Percentiles rank a stretch among this genome's conserved stretches.
These are phyloP conservation scores for Hirundo rustica DNA, from an alignment of 2,797 vertebrate genomes.

Conservation along the genomic window DNA sequence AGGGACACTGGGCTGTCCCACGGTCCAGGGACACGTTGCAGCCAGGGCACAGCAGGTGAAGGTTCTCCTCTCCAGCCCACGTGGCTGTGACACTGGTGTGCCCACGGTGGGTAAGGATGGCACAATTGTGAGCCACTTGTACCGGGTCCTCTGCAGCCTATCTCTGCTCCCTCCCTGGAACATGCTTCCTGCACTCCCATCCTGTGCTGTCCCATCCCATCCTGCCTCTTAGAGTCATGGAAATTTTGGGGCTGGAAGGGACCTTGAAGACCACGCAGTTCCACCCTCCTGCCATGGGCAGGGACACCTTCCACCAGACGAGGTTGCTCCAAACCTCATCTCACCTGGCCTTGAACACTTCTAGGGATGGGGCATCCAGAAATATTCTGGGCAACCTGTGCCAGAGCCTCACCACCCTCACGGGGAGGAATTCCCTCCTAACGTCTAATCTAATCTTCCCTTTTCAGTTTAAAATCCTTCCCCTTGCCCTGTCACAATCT, in stretches of 20 bases:
- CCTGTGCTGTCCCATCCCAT: background rate
- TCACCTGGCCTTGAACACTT: background rate
- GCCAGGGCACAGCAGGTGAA: background rate
- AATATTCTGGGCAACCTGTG: background rate
- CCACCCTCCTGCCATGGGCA: background rate
- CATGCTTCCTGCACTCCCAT: accelerated
- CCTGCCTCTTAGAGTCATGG: background rate
- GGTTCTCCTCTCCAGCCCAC: background rate
- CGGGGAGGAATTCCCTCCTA: background rate
- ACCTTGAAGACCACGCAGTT: background rate
- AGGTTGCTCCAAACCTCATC: background rate
- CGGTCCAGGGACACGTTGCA: accelerated
- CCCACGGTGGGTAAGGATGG: accelerated
- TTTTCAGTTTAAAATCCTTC: background rate
- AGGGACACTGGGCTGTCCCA: background rate
- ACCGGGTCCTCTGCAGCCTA: background rate
- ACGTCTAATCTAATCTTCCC: background rate
- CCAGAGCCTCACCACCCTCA: background rate
- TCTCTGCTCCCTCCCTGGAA: background rate
- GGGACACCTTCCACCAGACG: background rate
- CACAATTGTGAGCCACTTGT: accelerated
- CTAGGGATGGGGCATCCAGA: background rate
- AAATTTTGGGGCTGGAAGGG: background rate
- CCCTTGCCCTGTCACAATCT: background rate
- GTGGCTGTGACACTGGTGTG: background rate